Conservation (phyloP, 2,113 vertebrate genomes). For the Orcinus orca region DNA sequence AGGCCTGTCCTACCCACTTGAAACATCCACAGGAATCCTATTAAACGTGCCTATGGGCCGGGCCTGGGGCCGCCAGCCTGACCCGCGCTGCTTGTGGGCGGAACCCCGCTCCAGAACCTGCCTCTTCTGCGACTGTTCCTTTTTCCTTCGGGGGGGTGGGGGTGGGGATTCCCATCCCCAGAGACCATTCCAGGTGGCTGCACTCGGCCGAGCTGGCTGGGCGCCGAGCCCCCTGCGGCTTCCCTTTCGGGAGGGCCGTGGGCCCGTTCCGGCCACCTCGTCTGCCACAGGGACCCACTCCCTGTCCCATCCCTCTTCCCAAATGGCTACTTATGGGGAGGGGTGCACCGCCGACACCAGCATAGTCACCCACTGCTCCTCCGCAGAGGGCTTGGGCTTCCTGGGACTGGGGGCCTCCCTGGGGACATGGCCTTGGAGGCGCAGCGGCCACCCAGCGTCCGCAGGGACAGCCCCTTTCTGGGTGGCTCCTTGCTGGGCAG, state of each 20-base stretch:
- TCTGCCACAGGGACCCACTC: neutral
- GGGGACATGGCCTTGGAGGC: neutral
- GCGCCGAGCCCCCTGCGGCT: neutral
- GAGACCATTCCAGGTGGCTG: neutral
- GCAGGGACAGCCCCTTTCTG: neutral
- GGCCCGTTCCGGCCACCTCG: neutral
- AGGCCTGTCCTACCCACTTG: neutral
- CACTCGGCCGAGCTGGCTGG: neutral
- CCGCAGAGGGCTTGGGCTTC: neutral
- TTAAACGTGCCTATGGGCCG: constrained; percentile 66
- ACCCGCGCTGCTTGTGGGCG: neutral
- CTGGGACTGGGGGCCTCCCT: no score
- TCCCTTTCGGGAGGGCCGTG: neutral
- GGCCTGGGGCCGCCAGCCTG: neutral
- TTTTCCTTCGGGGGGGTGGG: neutral
- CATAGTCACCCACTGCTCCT: neutral
- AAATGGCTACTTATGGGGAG: neutral
- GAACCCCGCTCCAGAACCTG: constrained; percentile 18
- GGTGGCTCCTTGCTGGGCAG: neutral
- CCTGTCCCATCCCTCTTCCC: neutral
- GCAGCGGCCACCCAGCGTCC: neutral
- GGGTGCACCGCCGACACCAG: neutral
- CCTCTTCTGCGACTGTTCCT: constrained; percentile 66
- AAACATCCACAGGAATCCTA: constrained; percentile 21
- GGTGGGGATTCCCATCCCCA: neutral